phyloP scores from a whole-genome alignment of 2,797 vertebrate genomes.

The Chelonia mydas region DNA sequence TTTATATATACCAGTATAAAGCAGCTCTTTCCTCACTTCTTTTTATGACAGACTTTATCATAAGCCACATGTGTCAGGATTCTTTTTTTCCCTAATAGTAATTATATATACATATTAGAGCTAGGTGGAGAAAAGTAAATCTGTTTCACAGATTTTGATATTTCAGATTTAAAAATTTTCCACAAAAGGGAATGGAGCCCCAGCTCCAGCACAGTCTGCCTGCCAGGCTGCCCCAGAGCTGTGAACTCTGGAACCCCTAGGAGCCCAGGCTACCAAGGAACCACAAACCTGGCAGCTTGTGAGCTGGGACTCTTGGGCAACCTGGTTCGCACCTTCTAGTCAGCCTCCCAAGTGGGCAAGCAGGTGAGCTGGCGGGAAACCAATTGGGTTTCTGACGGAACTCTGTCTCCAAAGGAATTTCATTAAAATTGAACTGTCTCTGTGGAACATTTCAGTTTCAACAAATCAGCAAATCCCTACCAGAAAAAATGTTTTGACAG shows the following conservation, averaged over 20 bases:
- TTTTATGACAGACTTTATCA: neutral
- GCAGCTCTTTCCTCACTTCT: neutral
- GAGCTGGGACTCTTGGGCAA: neutral
- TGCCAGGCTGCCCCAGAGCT: neutral
- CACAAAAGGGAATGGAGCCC: neutral
- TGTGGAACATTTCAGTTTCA: neutral
- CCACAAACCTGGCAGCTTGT: neutral
- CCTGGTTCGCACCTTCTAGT: rapidly evolving
- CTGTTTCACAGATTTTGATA: neutral
- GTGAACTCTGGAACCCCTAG: neutral
- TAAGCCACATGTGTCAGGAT: neutral
- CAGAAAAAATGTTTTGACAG: neutral
- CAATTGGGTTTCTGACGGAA: neutral
- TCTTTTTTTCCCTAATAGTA: neutral
- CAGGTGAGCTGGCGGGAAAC: neutral
- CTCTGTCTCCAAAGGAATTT: neutral
- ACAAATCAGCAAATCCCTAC: neutral
- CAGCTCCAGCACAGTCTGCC: rapidly evolving
- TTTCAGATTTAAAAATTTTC: neutral
- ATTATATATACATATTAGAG: neutral
- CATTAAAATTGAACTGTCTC: neutral
- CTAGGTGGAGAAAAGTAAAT: neutral
- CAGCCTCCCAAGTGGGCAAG: neutral
- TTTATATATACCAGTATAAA: neutral
- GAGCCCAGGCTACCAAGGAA: neutral